Evolutionary conservation across 2,797 vertebrate genomes (phyloP), one percentile per base, ranked within the genome.

Genomic region (Tenualosa thibaudeaui): DNA sequence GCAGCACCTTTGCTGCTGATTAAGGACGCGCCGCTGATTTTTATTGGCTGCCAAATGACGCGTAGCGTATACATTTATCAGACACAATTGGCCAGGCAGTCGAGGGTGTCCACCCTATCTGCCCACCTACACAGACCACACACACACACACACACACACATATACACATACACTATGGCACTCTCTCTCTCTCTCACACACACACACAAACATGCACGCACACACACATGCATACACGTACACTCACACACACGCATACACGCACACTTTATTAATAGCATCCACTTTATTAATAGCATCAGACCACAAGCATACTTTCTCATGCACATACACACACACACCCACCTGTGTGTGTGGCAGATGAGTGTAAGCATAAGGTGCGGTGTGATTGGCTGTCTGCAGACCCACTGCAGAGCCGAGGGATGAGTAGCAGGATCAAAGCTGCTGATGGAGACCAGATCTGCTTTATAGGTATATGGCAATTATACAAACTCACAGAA

Each of bases 1-100:
- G 49, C 82, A 92, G 89, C 85, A 90, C 90, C 90, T 91, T 90
- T 87, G 89, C 91, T 90, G 93, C 92, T 88, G 92, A 94, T 93
- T 93, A 93, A 90, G 91, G 90, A 89, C 91, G 90, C 92, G 91
- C 91, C 89, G 3, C 88, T 93, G 94, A 94, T 93, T 95, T 96
- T 94, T 95, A 95, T 95, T 93, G 94, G 94, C 92, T 91, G 93
- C 88, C 90, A 92, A 95, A 94, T 93, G 93, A 93, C 87, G 94
- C 92, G 92, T 92, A 94, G 94, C 93, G 89, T 91, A 94, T 94
- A 95, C 94, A 95, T 95, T 94, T 94, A 93, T 95, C 94, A 94
- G 92, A 90, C 91, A 93, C 92, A 92, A 94, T 94, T 92, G 90
- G 86, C 86, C 85, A 84, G 75, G 78, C 86, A 88, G 86, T n/a